Base-by-base conservation (phyloP, 1,140 invertebrate species). In the Tetramorium simillimum region DNA sequence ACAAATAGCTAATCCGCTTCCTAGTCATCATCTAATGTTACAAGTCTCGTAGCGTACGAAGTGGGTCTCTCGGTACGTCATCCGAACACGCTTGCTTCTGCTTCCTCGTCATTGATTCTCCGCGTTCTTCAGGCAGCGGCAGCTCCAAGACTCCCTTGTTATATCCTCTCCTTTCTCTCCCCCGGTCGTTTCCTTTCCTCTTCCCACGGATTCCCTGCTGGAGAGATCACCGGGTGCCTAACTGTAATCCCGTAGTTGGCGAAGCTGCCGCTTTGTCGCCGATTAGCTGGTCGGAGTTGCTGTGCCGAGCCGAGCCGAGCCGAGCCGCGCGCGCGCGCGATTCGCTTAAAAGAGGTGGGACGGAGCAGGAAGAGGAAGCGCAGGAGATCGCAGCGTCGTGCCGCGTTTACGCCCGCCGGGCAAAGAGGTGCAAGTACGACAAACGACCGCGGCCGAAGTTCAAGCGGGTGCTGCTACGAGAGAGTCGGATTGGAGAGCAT, bases 221-320 rank as follows among this genome's bases (percentile, higher is more conserved):
- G 18, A 80, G 51, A 33, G 37, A 89, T 60, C 51, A 60, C 28
- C 63, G 72, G 46, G 85, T 84, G 73, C 33, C 58, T 90, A 90
- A 90, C 89, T 88, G 89, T 91, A 91, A 88, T 90, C 82, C 82
- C 82, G 40, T 88, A 88, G 86, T 88, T 90, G 86, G 86, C 81
- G 40, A 88, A 58, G 81, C 62, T 75, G 49, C 60, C 69, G 60
- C 70, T 90, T 90, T 81, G 86, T 90, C 85, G 67, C 43, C 88
- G 89, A 90, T 90, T 90, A 87, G 80, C 75, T 18, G 37, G 63
- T 70, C 43, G 67, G 65, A 56, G 40, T n/a, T 53, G 10, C n/a
- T 53, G 10, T n/a, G 87, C 81, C 37, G 43, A 16, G 51, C 12
- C 60, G 84, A 37, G 69, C 40, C 40, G 40, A 40, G 87, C 80